These are phyloP conservation scores for Diglossa cyanea DNA, from an alignment of 2,797 vertebrate species.

Conservation along the genomic window DNA sequence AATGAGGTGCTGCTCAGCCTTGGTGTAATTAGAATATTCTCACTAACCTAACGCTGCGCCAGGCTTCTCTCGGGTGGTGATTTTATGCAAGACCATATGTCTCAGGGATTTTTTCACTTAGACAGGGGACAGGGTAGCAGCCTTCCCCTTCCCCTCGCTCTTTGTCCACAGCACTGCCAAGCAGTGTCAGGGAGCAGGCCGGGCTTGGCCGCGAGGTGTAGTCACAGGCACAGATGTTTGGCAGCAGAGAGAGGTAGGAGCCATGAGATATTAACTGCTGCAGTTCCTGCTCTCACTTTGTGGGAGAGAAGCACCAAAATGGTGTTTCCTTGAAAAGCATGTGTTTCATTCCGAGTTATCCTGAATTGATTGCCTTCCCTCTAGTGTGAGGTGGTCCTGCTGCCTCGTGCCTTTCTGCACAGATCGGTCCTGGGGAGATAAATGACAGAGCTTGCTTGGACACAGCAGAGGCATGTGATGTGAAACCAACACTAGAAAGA, in stretches of 20 bases:
- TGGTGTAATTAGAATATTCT: conserved; percentile 32
- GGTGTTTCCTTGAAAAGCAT: background rate
- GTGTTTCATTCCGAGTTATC: background rate
- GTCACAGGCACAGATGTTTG: conserved; percentile 52
- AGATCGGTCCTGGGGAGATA: background rate
- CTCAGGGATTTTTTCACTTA: conserved; percentile 14
- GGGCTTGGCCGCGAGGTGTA: background rate
- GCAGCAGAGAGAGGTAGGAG: conserved; percentile 2
- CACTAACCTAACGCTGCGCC: background rate
- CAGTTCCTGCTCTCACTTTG: background rate
- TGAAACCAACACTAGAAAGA: background rate
- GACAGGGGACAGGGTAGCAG: background rate
- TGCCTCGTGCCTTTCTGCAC: background rate
- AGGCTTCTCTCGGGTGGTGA: conserved; percentile 22
- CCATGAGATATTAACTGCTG: background rate
- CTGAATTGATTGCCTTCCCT: background rate
- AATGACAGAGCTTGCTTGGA: background rate
- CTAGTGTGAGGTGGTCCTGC: background rate
- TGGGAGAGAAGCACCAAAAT: background rate
- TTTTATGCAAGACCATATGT: conserved; percentile 60
- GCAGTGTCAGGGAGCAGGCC: background rate
- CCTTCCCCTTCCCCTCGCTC: background rate
- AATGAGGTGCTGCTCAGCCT: background rate
- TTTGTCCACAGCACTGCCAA: background rate
- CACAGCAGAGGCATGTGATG: background rate